Evolutionary conservation across 1,140 invertebrate genomes (phyloP).

Genomic region (Polyergus mexicanus): DNA sequence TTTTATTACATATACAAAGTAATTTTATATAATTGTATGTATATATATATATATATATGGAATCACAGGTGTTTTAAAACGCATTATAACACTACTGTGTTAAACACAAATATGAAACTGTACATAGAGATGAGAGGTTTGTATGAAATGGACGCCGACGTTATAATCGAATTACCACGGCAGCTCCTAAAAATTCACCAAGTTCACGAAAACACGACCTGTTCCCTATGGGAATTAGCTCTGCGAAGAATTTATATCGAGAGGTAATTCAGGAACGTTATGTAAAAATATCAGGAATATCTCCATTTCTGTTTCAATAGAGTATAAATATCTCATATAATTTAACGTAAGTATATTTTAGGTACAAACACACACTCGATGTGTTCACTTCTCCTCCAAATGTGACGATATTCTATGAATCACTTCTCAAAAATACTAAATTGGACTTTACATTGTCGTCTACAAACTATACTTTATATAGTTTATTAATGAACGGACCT

Average conservation of each 20-base stretch:
- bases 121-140: slow-evolving; percentile 62
- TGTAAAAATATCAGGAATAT: slow-evolving; percentile 10
- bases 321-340: slow-evolving; percentile 33
- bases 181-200: slow-evolving; percentile 78
- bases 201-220: slow-evolving; percentile 70
- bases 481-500: slow-evolving; percentile 80
- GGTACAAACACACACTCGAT: slow-evolving; percentile 75
- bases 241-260: slow-evolving; percentile 78
- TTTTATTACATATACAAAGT: slow-evolving; percentile 48
- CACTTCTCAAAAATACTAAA: slow-evolving; percentile 46
- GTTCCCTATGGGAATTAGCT: slow-evolving; percentile 80
- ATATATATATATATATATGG: slow-evolving; percentile 24
- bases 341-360: slow-evolving; percentile 61
- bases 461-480: slow-evolving; percentile 66
- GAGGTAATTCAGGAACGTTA: slow-evolving; percentile 71
- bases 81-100: slow-evolving; percentile 40
- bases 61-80: slow-evolving; percentile 75
- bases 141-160: slow-evolving; percentile 49
- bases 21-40: slow-evolving; percentile 18
- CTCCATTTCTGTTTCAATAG: neutral
- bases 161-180: slow-evolving; percentile 78
- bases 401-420: slow-evolving; percentile 65
- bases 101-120: slow-evolving; percentile 73
- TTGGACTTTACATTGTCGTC: slow-evolving; percentile 59
- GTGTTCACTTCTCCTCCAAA: slow-evolving; percentile 65